Percentiles rank a stretch among this genome's conserved stretches.
phyloP scores from a whole-genome alignment of 1,140 invertebrate species.

The Saccostrea glomerata region DNA sequence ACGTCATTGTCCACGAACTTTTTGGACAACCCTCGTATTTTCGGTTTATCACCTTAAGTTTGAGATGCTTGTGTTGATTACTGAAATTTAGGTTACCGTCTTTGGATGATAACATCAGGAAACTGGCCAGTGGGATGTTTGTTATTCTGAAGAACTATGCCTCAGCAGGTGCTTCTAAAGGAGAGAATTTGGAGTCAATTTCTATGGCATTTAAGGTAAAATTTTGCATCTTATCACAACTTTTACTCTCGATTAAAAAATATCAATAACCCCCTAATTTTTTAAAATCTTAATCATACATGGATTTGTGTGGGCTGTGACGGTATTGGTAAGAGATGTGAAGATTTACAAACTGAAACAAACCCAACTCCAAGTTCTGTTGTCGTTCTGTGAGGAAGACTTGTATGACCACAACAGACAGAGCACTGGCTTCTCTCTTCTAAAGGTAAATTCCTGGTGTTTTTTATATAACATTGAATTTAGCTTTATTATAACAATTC shows the following conservation, averaged over 20 bases:
- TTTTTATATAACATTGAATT: too few species aligned
- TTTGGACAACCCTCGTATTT: too few species aligned
- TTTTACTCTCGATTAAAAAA: neutral
- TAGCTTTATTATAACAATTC: too few species aligned
- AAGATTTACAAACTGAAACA: conserved; percentile 85
- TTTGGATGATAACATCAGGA: conserved; percentile 83
- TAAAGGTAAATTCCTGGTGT: conserved; percentile 82
- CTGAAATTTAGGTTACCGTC: conserved; percentile 87
- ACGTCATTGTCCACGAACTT: too few species aligned
- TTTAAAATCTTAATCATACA: neutral
- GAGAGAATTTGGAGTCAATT: conserved; percentile 93
- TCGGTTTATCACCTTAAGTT: conserved; percentile 73
- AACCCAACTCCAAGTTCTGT: conserved; percentile 89
- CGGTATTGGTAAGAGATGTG: conserved; percentile 88
- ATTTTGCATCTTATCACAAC: neutral
- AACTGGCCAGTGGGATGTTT: conserved; percentile 88
- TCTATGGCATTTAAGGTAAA: conserved; percentile 91
- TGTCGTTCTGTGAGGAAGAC: conserved; percentile 94
- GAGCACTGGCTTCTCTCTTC: conserved; percentile 90
- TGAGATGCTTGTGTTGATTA: conserved; percentile 80
- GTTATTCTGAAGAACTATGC: conserved; percentile 93
- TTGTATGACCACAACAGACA: conserved; percentile 91
- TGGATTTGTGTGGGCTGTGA: conserved; percentile 82
- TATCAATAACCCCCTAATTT: neutral
- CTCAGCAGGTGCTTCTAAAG: conserved; percentile 87